Evolutionary conservation across 2,888 invertebrate species (phyloP), one percentile per base, ranked within the genome.

Genomic region (Catocala fraxini): DNA sequence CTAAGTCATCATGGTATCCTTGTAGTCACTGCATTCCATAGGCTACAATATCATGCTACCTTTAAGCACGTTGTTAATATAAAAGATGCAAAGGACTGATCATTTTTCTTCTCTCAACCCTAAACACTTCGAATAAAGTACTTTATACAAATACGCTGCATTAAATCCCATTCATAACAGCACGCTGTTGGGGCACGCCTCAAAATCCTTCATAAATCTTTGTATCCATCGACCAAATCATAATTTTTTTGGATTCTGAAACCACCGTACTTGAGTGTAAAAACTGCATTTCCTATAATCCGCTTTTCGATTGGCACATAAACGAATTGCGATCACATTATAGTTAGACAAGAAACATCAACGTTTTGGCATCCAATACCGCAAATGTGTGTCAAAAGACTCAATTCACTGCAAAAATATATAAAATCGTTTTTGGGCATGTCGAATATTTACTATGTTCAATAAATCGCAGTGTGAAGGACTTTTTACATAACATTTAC

Each of bases 151-250:
- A 39, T 39, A 46, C 9, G 4, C 9, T 46, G 15, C 25, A 25
- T 25, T 39, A 15, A 46, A 46, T 46, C 10, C 9, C 46, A 46
- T 46, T 46, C 15, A 46, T 25, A 46, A 15, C 13, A 46, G 46
- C 15, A n/a, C n/a, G n/a, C n/a, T n/a, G n/a, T n/a, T n/a, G n/a
- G n/a, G n/a, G n/a, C n/a, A n/a, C 34, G 35, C 5, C 39, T n/a
- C 7, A 12, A 56, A 49, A 39, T n/a, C 12, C 39, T 62, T 25
- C 3, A 68, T 73, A 68, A 60, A 73, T 68, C 64, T 70, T 59
- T 54, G 43, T 60, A 54, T 43, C n/a, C 53, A 35, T 58, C 58
- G 58, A 62, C 62, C 57, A 56, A 9, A 10, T 51, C 54, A 62
- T 67, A 73, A 67, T 66, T 70, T 42, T 53, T 51, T 35, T 0